phyloP scores from a whole-genome alignment of 2,797 vertebrate genomes.

The Erethizon dorsatum region DNA sequence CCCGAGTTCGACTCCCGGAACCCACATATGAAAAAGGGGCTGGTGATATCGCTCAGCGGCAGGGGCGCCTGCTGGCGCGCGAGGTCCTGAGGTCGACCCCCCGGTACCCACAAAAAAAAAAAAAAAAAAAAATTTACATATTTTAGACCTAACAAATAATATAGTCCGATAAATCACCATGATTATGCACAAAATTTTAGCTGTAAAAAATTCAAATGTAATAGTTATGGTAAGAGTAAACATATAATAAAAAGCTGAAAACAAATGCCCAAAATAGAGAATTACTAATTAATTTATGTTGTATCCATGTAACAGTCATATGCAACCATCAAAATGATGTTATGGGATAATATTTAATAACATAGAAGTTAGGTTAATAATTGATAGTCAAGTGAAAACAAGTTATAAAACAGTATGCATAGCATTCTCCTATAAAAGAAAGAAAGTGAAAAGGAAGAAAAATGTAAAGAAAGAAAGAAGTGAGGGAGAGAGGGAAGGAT shows the following conservation, averaged over 20 bases:
- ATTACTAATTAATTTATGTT: not conserved
- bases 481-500: not conserved
- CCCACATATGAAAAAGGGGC: too few species aligned
- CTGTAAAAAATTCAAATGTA: not conserved
- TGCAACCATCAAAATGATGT: not conserved
- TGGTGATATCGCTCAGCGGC: too few species aligned
- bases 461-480: not conserved
- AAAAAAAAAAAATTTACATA: not conserved
- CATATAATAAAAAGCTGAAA: not conserved
- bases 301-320: not conserved
- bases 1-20: too few species aligned
- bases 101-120: too few species aligned
- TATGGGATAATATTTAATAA: not conserved
- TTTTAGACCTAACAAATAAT: not conserved
- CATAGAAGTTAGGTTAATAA: not conserved
- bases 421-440: not conserved
- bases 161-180: not conserved
- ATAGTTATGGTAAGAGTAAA: not conserved
- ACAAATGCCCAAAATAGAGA: not conserved
- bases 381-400: not conserved
- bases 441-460: not conserved
- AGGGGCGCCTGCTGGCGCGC: too few species aligned
- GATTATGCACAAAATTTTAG: not conserved
- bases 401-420: not conserved
- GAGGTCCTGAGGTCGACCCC: too few species aligned